Evolutionary conservation across 2,113 vertebrate genomes (phyloP).

Genomic region (Dipodomys spectabilis): DNA sequence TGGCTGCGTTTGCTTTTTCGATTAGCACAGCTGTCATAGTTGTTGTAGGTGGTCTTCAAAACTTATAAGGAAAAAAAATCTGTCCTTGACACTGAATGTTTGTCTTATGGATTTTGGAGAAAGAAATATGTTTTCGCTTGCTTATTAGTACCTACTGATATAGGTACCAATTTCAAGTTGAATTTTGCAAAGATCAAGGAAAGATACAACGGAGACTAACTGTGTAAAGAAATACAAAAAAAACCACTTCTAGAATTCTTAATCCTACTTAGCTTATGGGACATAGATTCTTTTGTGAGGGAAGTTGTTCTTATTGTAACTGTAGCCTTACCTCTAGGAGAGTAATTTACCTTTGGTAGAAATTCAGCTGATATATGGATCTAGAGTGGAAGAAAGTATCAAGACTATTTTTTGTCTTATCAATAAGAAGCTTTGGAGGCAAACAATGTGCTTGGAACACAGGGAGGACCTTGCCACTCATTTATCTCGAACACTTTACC

Average conservation of each 20-base stretch:
- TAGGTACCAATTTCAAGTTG: slow-evolving; percentile 52
- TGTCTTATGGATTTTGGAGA: slow-evolving; percentile 75
- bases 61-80: slow-evolving; percentile 79
- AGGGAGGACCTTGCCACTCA: neutral
- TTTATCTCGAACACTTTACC: slow-evolving; percentile 40
- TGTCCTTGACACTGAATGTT: slow-evolving; percentile 87
- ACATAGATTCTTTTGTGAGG: slow-evolving; percentile 40
- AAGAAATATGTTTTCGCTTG: slow-evolving; percentile 79
- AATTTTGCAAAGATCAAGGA: slow-evolving; percentile 66
- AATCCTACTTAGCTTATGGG: neutral
- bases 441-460: neutral
- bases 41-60: slow-evolving; percentile 88
- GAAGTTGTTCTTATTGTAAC: neutral
- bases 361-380: neutral
- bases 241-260: neutral
- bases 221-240: slow-evolving; percentile 27
- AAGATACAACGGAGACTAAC: neutral
- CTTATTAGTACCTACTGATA: slow-evolving; percentile 64
- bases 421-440: slow-evolving; percentile 13
- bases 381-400: neutral
- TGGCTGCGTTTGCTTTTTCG: slow-evolving; percentile 90
- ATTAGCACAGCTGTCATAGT: slow-evolving; percentile 90
- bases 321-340: neutral
- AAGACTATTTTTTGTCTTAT: neutral
- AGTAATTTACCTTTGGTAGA: neutral